These are phyloP conservation scores for Heliconius eleuchia DNA, from an alignment of 1,140 invertebrate genomes.

Conservation along the genomic window DNA sequence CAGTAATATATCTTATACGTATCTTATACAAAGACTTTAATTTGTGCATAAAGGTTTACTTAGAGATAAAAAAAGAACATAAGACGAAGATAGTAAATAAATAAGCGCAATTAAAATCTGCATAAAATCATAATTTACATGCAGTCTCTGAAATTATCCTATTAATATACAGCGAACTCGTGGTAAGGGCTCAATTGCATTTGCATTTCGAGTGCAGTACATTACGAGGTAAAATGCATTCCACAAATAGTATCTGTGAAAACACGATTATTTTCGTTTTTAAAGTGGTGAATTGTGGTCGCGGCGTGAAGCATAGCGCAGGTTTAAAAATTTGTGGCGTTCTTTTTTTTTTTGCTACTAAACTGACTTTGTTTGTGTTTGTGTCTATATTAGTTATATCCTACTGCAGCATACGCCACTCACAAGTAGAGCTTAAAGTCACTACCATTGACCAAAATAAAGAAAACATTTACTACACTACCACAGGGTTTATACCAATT, in stretches of 20 bases:
- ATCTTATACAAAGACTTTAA: no score
- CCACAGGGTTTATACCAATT: no score
- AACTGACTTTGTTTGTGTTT: no score
- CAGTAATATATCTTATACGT: no score
- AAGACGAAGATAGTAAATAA: background rate
- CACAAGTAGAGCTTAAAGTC: no score
- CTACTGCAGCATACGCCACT: no score
- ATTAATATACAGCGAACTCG: conserved; percentile 19
- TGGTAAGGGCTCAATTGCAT: conserved; percentile 21
- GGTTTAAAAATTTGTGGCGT: no score
- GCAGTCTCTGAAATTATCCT: background rate
- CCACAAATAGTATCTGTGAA: conserved; percentile 4
- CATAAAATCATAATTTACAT: conserved; percentile 8
- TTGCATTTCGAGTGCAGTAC: conserved; percentile 18
- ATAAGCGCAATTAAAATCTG: background rate
- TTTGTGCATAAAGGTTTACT: no score
- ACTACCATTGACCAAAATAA: no score
- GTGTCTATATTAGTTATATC: no score
- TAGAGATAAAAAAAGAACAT: background rate
- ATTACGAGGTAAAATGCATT: background rate
- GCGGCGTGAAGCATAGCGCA: background rate
- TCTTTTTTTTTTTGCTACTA: no score
- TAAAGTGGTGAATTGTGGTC: background rate
- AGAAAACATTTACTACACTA: no score
- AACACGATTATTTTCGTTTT: background rate